Base-by-base conservation (phyloP, 2,113 vertebrate genomes). In the Scolopax mira region DNA sequence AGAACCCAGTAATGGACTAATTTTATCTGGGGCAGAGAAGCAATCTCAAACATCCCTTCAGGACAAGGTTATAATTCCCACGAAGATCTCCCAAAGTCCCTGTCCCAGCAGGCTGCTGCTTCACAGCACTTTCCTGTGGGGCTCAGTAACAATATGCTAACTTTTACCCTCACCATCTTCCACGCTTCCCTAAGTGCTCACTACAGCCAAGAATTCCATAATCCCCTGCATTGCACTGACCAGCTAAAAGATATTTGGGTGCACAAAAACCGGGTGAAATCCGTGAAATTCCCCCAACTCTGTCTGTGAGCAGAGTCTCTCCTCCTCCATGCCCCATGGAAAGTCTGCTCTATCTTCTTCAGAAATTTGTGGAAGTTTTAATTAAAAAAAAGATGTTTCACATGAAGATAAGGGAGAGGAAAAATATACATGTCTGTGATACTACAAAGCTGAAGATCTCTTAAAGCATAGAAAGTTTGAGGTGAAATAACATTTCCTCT, bases 371-470 rank as follows among this genome's bases (percentile, higher is more conserved):
- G 4, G 33, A 62, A 55, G 24, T 51, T 83, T 69, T 48, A 4
- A 15, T 62, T 77, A 42, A 42, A 35, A 62, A 54, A 30, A 7
- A n/a, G 19, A 39, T 18, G 54, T 17, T 18, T 48, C 28, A 15
- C 18, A 33, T 3, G 8, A 31, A 42, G 51, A 35, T 12, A 51
- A 70, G 48, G 23, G 27, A 28, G 24, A 33, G 49, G 41, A 35
- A 31, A 41, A 48, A 13, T 1, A 2, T 4, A 1, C 0, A 14
- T 23, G 25, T 22, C 31, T 33, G 44, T 4, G 13, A 49, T 9
- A 12, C 13, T 27, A 55, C 46, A 15, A 25, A 67, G 58, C 0
- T 82, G 51, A 61, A 37, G 27, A 18, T 39, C 61, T n/a, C 31
- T 27, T 42, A 31, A 41, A 61, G 46, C 41, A 7, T 1, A 7